Evolutionary conservation across 2,888 invertebrate species (phyloP).

Genomic region (Drosophila glabriapex): DNA sequence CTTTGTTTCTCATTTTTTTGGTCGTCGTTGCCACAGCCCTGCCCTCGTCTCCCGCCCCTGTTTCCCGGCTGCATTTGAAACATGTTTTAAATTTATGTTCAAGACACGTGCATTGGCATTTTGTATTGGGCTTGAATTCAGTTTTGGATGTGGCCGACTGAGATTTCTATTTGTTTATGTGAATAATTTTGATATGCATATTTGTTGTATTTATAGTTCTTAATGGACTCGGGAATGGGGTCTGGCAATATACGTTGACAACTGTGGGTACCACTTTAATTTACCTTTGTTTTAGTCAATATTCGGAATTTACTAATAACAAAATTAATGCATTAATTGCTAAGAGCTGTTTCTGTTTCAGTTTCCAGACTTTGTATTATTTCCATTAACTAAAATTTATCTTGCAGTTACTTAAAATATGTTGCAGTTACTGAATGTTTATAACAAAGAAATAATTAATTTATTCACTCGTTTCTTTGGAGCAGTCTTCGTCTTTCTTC

Average conservation of each 20-base stretch:
- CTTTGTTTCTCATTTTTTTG: slow-evolving; percentile 24
- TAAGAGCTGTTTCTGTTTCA: too few species aligned
- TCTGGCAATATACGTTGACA: neutral
- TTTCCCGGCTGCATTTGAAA: slow-evolving; percentile 71
- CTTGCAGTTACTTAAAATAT: neutral
- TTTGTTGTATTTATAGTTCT: slow-evolving; percentile 73
- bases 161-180: slow-evolving; percentile 76
- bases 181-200: slow-evolving; percentile 64
- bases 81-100: slow-evolving; percentile 80
- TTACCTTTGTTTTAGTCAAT: neutral
- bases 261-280: neutral
- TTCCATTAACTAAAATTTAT: neutral
- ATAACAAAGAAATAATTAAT: neutral
- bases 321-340: neutral
- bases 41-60: neutral
- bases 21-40: slow-evolving; percentile 44
- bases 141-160: slow-evolving; percentile 29
- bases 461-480: neutral
- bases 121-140: slow-evolving; percentile 62
- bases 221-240: slow-evolving; percentile 29
- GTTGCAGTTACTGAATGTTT: neutral
- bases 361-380: neutral
- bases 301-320: neutral
- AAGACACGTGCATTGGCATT: slow-evolving; percentile 77
- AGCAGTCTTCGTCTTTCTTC: neutral